Conservation (phyloP, 2,888 invertebrate species). For the Dynastes maya region DNA sequence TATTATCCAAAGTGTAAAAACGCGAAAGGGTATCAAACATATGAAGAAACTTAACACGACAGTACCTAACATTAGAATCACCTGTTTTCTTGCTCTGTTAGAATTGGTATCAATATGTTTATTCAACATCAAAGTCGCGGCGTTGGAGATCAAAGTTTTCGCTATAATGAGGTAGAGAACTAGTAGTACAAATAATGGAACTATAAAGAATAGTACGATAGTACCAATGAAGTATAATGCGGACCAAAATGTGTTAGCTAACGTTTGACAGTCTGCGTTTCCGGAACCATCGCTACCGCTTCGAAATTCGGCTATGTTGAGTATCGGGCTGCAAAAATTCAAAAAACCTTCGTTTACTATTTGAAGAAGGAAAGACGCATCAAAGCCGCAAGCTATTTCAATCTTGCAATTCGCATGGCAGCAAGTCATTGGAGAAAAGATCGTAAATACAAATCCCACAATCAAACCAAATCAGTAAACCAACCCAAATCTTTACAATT, state of each 20-base stretch:
- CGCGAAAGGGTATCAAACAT: slow-evolving; percentile 89
- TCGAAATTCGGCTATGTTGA: slow-evolving; percentile 83
- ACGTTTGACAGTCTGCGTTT: slow-evolving; percentile 85
- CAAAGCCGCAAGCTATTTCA: slow-evolving; percentile 52
- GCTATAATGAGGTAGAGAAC: slow-evolving; percentile 89
- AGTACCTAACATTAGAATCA: slow-evolving; percentile 89
- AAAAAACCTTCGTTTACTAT: slow-evolving; percentile 60
- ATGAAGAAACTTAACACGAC: slow-evolving; percentile 91
- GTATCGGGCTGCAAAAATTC: slow-evolving; percentile 82
- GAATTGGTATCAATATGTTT: slow-evolving; percentile 83
- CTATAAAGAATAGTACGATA: slow-evolving; percentile 85
- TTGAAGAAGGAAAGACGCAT: slow-evolving; percentile 62
- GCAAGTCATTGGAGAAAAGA: slow-evolving; percentile 33
- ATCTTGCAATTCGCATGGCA: slow-evolving; percentile 35
- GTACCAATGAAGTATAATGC: slow-evolving; percentile 85
- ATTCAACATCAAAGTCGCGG: slow-evolving; percentile 79
- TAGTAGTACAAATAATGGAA: slow-evolving; percentile 86
- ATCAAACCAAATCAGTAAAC: slow-evolving; percentile 45
- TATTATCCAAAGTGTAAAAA: slow-evolving; percentile 88
- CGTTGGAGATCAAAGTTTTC: slow-evolving; percentile 83
- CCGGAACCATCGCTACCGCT: slow-evolving; percentile 75
- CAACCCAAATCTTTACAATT: slow-evolving; percentile 43
- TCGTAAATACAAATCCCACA: slow-evolving; percentile 34
- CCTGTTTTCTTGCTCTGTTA: slow-evolving; percentile 83
- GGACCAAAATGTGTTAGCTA: slow-evolving; percentile 84